phyloP scores from a whole-genome alignment of 1,140 invertebrate species.

The Brachionus rotundiformis region DNA sequence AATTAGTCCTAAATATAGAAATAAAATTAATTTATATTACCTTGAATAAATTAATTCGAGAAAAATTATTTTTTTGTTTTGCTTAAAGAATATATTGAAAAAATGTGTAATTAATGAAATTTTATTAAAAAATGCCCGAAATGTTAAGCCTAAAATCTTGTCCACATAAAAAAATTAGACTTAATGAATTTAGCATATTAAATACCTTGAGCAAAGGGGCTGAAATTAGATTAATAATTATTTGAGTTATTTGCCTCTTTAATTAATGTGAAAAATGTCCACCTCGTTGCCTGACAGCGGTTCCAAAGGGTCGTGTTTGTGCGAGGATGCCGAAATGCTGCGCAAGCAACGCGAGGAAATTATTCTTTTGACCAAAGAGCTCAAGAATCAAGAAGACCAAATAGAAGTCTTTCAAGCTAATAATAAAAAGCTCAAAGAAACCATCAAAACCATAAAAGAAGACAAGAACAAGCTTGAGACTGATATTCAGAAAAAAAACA shows the following conservation, averaged over 20 bases:
- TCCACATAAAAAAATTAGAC: slow-evolving; percentile 18
- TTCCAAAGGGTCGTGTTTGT: neutral
- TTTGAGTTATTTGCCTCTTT: neutral
- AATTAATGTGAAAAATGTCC: neutral
- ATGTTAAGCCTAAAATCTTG: slow-evolving; percentile 11
- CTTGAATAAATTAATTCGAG: neutral
- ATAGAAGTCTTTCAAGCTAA: slow-evolving; percentile 24
- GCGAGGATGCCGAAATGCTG: slow-evolving; percentile 30
- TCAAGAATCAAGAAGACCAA: slow-evolving; percentile 31
- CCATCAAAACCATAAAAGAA: neutral
- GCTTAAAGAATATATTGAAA: neutral
- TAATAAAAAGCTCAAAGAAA: neutral
- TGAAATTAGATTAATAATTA: neutral
- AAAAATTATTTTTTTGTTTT: neutral
- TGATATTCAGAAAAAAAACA: neutral
- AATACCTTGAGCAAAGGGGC: neutral
- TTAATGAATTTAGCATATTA: neutral
- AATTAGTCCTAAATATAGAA: too few relatives aligned
- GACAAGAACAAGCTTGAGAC: neutral
- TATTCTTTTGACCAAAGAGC: slow-evolving; percentile 27
- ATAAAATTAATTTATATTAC: neutral
- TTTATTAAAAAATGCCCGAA: neutral
- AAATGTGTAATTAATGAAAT: neutral
- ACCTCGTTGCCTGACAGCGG: neutral
- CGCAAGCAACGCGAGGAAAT: slow-evolving; percentile 30